Percentiles rank a stretch among this genome's conserved stretches.
Evolutionary conservation across 2,113 vertebrate genomes (phyloP).

Genomic region (Rhinolophus sinicus): DNA sequence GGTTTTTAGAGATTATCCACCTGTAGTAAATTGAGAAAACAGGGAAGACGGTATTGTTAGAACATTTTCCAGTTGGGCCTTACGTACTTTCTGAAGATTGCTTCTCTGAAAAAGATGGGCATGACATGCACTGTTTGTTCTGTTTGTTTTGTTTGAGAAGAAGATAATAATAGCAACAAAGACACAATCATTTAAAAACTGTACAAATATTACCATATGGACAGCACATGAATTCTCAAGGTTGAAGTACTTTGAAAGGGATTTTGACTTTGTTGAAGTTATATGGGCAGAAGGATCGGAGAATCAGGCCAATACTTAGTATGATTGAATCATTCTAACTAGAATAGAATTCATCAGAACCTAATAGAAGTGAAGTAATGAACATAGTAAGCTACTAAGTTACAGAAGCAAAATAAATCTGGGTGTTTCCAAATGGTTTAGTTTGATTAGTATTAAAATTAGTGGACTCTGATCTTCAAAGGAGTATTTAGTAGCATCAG

Average conservation of each 20-base stretch:
- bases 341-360: slow-evolving; percentile 57
- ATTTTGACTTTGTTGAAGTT: slow-evolving; percentile 56
- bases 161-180: slow-evolving; percentile 58
- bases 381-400: slow-evolving; percentile 67
- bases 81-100: slow-evolving; percentile 61
- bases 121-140: background rate
- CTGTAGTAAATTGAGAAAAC: slow-evolving; percentile 60
- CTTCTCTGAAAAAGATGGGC: slow-evolving; percentile 37
- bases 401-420: slow-evolving; percentile 52
- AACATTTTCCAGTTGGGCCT: slow-evolving; percentile 57
- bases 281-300: background rate
- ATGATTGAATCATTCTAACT: slow-evolving; percentile 16
- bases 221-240: slow-evolving; percentile 41
- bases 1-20: slow-evolving; percentile 61
- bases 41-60: slow-evolving; percentile 47
- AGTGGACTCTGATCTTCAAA: slow-evolving; percentile 62
- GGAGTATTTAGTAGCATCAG: slow-evolving; percentile 52
- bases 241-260: slow-evolving; percentile 17
- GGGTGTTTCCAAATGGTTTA: slow-evolving; percentile 65
- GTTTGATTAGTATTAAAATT: slow-evolving; percentile 69
- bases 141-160: slow-evolving; percentile 58
- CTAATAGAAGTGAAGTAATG: slow-evolving; percentile 27
- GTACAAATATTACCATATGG: background rate
- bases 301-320: slow-evolving; percentile 14
- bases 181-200: slow-evolving; percentile 53